Percentiles rank a stretch among this genome's conserved stretches.
Conservation (phyloP, 2,888 invertebrate genomes). For the Metalampra italica region DNA sequence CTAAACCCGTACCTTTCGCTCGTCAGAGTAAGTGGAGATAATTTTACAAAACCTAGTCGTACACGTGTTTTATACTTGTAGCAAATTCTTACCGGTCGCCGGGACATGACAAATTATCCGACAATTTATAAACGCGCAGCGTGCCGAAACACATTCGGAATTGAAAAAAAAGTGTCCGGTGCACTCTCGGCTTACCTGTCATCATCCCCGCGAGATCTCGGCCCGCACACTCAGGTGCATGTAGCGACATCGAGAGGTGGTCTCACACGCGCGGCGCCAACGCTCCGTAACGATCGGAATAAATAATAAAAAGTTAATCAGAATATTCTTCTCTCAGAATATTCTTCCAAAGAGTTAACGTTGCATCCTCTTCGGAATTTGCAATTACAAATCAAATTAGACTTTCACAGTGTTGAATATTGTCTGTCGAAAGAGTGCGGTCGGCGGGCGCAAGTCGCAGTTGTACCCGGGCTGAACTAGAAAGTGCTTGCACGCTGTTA, state of each 20-base stretch:
- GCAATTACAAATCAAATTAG: slow-evolving; percentile 55
- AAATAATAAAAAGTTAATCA: background rate
- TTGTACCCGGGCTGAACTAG: slow-evolving; percentile 40
- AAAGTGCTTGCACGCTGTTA: slow-evolving; percentile 47
- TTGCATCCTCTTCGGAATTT: slow-evolving; percentile 43
- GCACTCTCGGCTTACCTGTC: slow-evolving; percentile 24
- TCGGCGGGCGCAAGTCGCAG: slow-evolving; percentile 38
- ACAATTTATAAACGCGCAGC: slow-evolving; percentile 29
- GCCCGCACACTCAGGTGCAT: slow-evolving; percentile 31
- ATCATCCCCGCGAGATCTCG: slow-evolving; percentile 22
- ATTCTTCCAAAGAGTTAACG: background rate
- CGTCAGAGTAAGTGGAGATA: background rate
- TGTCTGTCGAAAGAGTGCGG: slow-evolving; percentile 50
- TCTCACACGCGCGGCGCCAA: slow-evolving; percentile 16
- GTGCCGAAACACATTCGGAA: slow-evolving; percentile 23
- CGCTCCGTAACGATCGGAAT: slow-evolving; percentile 8
- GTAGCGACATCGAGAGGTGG: slow-evolving; percentile 32
- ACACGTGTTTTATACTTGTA: too few relatives aligned
- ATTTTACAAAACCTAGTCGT: background rate
- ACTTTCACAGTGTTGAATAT: slow-evolving; percentile 49
- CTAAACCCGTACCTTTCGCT: too few relatives aligned
- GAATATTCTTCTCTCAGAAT: background rate
- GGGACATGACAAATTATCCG: slow-evolving; percentile 23
- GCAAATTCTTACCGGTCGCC: slow-evolving; percentile 7
- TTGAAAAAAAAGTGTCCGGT: slow-evolving; percentile 26